phyloP scores from a whole-genome alignment of 2,888 invertebrate species.

The Alloplasta piceator region DNA sequence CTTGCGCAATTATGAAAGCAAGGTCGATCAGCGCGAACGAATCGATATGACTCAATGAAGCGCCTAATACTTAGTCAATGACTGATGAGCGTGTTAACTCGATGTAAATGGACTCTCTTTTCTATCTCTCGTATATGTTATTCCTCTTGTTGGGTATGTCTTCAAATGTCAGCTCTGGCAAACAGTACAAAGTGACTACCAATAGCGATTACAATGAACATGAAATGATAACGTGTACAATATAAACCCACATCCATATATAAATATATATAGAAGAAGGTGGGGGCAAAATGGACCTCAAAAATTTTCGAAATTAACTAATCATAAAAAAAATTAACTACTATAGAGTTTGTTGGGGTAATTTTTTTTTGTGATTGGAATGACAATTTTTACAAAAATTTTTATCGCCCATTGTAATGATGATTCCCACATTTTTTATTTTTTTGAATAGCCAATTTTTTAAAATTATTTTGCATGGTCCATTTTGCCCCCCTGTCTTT shows the following conservation, averaged over 20 bases:
- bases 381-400: no score
- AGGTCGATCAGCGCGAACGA: constrained; percentile 66
- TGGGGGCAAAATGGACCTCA: neutral
- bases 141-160: constrained; percentile 33
- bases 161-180: constrained; percentile 58
- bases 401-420: no score
- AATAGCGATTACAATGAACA: constrained; percentile 46
- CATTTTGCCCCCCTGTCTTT: no score
- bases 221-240: constrained; percentile 34
- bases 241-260: neutral
- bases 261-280: neutral
- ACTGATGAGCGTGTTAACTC: constrained; percentile 46
- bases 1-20: constrained; percentile 77
- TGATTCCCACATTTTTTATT: no score
- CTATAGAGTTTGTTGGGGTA: no score
- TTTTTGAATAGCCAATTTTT: no score
- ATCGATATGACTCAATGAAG: constrained; percentile 69
- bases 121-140: constrained; percentile 22
- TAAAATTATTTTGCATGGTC: no score
- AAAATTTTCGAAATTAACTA: no score
- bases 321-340: no score
- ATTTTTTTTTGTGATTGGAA: no score
- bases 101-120: constrained; percentile 56
- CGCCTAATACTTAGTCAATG: constrained; percentile 70
- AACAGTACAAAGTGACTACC: constrained; percentile 28